Base-by-base conservation (phyloP, 2,113 vertebrate genomes). In the Eubucco bourcierii region DNA sequence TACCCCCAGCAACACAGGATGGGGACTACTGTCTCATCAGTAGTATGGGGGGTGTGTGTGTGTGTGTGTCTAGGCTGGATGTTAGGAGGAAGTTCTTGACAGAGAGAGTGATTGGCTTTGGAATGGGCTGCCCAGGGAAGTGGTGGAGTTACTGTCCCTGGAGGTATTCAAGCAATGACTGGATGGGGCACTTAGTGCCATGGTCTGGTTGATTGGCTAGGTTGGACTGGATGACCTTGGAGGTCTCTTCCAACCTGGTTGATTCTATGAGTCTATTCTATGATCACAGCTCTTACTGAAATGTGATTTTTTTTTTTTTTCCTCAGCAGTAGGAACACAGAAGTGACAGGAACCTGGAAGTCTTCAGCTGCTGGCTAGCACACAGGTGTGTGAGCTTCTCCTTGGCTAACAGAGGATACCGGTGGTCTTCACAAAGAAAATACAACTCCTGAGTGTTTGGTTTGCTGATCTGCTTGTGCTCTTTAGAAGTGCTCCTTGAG, bases 361-460 rank as follows among this genome's bases (percentile, higher is more conserved):
- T 18, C 47, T 17, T 60, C 27, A 17, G 3, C 24, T 37, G 21
- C 41, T 60, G 52, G 23, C 47, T 50, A 1, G 31, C 31, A 74
- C 6, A 3, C 0, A 33, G 64, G 21, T 6, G 13, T 47, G 10
- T 23, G 29, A 18, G 10, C 10, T 21, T 34, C 46, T 68, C 39
- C 44, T 41, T 65, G 50, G 63, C 44, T 61, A 5, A 10, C 14
- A 27, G 29, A 50, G 63, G 63, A 1, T 2, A 3, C 24, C 21
- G 15, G 29, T 20, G 33, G 41, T 16, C 41, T 77, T 61, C 44
- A 20, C 6, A 13, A 31, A 46, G 10, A 31, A 53, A 33, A 14
- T 14, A 8, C 5, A 28, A 0, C 1, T 1, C 67, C 34, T 24
- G 27, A 1, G 24, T 11, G 31, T 52, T 52, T 24, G 50, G n/a